Evolutionary conservation across 2,113 vertebrate species (phyloP), one percentile per base, ranked within the genome.

Genomic region (Dasyornis broadbenti): DNA sequence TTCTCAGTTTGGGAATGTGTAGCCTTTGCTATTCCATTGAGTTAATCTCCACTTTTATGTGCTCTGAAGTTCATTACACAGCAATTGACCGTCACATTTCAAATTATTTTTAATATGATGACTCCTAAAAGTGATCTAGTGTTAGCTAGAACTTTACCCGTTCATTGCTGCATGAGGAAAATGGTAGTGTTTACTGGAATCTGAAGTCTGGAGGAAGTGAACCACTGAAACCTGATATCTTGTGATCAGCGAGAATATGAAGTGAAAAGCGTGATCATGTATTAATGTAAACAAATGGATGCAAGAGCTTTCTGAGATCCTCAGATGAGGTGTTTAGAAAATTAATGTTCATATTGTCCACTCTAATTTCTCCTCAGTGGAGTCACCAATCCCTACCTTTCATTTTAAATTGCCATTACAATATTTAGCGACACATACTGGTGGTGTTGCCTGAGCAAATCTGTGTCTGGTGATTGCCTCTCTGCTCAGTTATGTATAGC

Each of bases 401-500:
- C 20, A 56, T 60, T 76, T 88, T 30, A 92, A 96, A 83, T 68
- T 71, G 30, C 52, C 68, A 39, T 83, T 92, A 33, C 76, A 92
- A 90, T 88, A 90, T 91, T 96, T 96, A 81, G 88, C 7, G 50
- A 86, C 94, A 93, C n/a, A 30, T 49, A 64, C 76, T 75, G 60
- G 76, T 94, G 71, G 79, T 88, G 53, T 72, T 96, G 93, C 63
- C 90, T 83, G 95, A 77, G 86, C 47, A 89, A 70, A 90, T 95
- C 90, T 78, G 42, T 92, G 80, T 90, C 88, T 92, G 33, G 68
- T 75, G 69, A 17, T 31, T 93, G 75, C 76, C 71, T 88, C 83
- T 94, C 80, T 89, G 86, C 88, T 89, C 53, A 30, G 80, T 94
- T 92, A 94, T 90, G 92, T 95, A 96, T 96, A 96, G 94, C 88